A percentile compares a stretch with the other conserved stretches of the same genome.
Conservation (phyloP, 2,113 vertebrate genomes). For the Anguilla rostrata region DNA sequence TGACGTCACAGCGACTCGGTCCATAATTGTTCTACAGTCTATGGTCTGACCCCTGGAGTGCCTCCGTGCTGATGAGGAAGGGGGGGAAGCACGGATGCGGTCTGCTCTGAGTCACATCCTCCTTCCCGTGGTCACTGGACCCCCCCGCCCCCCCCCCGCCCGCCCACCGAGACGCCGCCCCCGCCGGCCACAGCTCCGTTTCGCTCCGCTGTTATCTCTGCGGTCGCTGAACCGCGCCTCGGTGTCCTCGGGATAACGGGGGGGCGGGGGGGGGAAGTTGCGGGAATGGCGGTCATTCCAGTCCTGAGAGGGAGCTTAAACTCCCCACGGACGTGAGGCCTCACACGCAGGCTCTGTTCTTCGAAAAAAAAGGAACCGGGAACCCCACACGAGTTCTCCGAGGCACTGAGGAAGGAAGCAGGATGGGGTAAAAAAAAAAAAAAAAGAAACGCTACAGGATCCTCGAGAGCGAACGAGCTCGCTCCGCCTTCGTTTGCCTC, state of each 20-base stretch:
- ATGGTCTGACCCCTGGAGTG: too few species aligned
- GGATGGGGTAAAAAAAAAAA: constrained; percentile 9
- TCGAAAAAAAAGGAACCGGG: not conserved
- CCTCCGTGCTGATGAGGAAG: not conserved
- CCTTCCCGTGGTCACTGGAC: not conserved
- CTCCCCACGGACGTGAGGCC: not conserved
- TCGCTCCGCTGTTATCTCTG: constrained; percentile 3
- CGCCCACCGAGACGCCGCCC: not conserved
- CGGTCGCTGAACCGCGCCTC: not conserved
- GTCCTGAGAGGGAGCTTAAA: not conserved
- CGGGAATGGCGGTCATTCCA: not conserved
- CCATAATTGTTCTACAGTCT: too few species aligned
- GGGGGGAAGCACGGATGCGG: not conserved
- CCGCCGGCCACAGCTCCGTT: not conserved
- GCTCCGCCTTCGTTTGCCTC: constrained; percentile 53
- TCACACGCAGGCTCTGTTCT: not conserved
- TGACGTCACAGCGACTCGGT: too few species aligned
- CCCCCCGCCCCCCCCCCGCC: not conserved
- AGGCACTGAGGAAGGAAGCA: not conserved
- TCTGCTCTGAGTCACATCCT: not conserved
- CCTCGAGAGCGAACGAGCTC: constrained; percentile 47
- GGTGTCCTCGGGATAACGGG: not conserved
- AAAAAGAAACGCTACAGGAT: not conserved
- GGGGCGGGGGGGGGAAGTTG: not conserved
- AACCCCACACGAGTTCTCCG: not conserved